Percentiles rank a stretch among this genome's conserved stretches.
Conservation (phyloP, 1,140 invertebrate species). For the Magallana ariakensis region DNA sequence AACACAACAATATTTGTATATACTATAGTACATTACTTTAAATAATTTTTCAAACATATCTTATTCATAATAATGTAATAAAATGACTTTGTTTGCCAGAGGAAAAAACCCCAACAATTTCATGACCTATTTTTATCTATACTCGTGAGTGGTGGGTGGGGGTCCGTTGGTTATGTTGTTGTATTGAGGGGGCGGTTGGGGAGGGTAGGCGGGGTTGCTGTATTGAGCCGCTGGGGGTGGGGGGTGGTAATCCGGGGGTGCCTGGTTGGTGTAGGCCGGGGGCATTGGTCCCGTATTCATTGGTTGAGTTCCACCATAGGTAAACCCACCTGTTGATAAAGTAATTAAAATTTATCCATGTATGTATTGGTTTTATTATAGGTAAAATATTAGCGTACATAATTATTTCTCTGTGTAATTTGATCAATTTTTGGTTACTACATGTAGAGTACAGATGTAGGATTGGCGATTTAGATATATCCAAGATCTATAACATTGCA, state of each 20-base stretch:
- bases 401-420: too few relatives aligned
- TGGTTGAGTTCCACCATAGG: not conserved
- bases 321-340: not conserved
- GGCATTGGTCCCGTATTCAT: not conserved
- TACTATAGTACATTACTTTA: too few relatives aligned
- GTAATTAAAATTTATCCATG: not conserved
- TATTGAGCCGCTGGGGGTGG: not conserved
- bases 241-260: conserved; percentile 2
- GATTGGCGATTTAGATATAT: not conserved
- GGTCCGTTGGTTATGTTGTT: not conserved
- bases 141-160: not conserved
- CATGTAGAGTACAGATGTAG: not conserved
- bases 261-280: not conserved
- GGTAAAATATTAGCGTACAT: too few relatives aligned
- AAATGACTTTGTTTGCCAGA: too few relatives aligned
- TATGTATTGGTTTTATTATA: not conserved
- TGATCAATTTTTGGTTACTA: too few relatives aligned
- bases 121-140: not conserved
- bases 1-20: too few relatives aligned
- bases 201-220: not conserved
- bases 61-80: too few relatives aligned
- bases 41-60: too few relatives aligned
- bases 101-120: too few relatives aligned
- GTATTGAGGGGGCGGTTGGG: not conserved
- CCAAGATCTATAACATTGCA: not conserved